These are phyloP conservation scores for Tachysurus vachellii DNA, from an alignment of 2,113 vertebrate species.

Conservation along the genomic window DNA sequence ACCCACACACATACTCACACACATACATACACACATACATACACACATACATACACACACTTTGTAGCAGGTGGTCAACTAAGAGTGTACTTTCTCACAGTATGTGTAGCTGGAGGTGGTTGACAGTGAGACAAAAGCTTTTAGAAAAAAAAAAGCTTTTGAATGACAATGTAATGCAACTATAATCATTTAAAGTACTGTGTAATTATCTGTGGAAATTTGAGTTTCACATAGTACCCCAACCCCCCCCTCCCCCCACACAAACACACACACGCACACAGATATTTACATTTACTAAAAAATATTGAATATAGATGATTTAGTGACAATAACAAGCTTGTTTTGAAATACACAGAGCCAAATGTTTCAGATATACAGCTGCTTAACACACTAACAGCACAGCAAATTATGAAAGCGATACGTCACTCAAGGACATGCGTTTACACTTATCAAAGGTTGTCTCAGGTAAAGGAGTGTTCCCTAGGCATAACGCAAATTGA, in stretches of 20 bases:
- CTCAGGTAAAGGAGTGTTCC: neutral
- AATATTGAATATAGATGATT: neutral
- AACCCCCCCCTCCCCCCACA: neutral
- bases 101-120: neutral
- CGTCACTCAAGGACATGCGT: neutral
- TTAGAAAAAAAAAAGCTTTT: conserved; percentile 13
- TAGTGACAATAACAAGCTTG: neutral
- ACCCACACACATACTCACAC: conserved; percentile 30
- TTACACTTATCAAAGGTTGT: neutral
- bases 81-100: neutral
- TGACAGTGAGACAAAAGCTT: conserved; percentile 22
- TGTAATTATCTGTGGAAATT: conserved; percentile 36
- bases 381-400: neutral
- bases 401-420: neutral
- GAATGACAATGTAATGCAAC: conserved; percentile 31
- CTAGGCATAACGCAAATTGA: neutral
- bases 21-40: conserved; percentile 19
- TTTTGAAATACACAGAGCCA: neutral
- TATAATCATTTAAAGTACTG: conserved; percentile 22
- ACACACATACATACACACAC: conserved; percentile 15
- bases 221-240: neutral
- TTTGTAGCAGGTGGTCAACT: conserved; percentile 9
- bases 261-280: neutral
- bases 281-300: neutral
- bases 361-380: neutral